These are phyloP conservation scores for Cosmopolites sordidus DNA, from an alignment of 2,888 invertebrate genomes.

Conservation along the genomic window DNA sequence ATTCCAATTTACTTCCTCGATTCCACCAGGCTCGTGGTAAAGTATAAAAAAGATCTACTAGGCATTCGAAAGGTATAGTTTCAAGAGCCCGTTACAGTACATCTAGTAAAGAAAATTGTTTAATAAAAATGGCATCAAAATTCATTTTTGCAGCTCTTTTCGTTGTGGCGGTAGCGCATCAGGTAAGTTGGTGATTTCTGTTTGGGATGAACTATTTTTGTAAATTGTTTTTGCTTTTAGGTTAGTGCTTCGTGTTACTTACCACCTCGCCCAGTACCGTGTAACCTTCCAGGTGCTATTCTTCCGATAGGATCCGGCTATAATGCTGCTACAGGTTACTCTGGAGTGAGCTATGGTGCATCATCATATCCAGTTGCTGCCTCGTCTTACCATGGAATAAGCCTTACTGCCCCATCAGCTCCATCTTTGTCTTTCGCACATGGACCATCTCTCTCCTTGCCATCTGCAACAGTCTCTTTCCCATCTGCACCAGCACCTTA, in stretches of 20 bases:
- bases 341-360: neutral
- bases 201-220: neutral
- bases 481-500: neutral
- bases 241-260: slow-evolving; percentile 1
- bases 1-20: neutral
- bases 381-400: neutral
- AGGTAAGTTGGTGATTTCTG: slow-evolving; percentile 6
- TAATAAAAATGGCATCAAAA: slow-evolving; percentile 17
- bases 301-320: neutral
- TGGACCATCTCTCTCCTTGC: neutral
- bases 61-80: neutral
- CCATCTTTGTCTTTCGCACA: neutral
- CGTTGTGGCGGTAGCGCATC: slow-evolving; percentile 8
- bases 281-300: neutral
- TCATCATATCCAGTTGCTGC: no score
- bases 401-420: neutral
- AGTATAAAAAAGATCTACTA: slow-evolving; percentile 7
- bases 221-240: slow-evolving; percentile 5
- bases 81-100: slow-evolving; percentile 4
- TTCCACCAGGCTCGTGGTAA: no score
- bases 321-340: neutral
- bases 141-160: slow-evolving; percentile 9
- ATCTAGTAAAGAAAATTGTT: slow-evolving; percentile 6
- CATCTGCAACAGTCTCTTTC: neutral
- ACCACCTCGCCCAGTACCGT: neutral